These are phyloP conservation scores for Argyresthia goedartella DNA, from an alignment of 2,888 invertebrate genomes.

Conservation along the genomic window DNA sequence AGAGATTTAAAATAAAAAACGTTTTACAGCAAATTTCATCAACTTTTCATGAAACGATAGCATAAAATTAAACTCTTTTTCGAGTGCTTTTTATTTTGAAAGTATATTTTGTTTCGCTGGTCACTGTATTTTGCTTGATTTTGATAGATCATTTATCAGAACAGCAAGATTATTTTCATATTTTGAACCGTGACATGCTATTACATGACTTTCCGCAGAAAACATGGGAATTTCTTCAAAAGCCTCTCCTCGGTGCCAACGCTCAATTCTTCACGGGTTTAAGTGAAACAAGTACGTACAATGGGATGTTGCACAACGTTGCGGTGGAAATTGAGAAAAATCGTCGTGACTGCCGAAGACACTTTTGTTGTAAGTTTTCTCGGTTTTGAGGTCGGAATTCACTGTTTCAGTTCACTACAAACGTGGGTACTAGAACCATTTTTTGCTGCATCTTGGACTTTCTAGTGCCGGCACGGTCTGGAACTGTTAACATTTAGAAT, in stretches of 20 bases:
- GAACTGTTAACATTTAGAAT: background rate
- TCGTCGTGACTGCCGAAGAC: slow-evolving; percentile 33
- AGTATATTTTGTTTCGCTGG: no score
- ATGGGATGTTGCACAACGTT: slow-evolving; percentile 2
- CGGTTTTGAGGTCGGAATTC: slow-evolving; percentile 24
- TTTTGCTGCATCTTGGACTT: background rate
- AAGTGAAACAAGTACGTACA: slow-evolving; percentile 4
- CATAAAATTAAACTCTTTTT: no score
- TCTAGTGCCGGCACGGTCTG: background rate
- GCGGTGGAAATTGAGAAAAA: slow-evolving; percentile 26
- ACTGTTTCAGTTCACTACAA: slow-evolving; percentile 9
- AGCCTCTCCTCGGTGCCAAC: background rate
- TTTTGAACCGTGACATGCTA: no score
- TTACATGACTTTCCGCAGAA: no score
- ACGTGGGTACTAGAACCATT: background rate
- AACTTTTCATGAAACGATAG: no score
- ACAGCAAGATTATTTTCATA: no score
- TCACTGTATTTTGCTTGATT: no score
- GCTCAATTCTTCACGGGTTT: background rate
- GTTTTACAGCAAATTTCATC: no score
- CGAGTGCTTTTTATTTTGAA: no score
- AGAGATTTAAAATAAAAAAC: no score
- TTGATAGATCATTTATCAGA: no score
- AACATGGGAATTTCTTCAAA: no score
- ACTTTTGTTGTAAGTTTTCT: slow-evolving; percentile 33